These are phyloP conservation scores for Dorcus parallelipipedus DNA, from an alignment of 2,888 invertebrate genomes.

Conservation along the genomic window DNA sequence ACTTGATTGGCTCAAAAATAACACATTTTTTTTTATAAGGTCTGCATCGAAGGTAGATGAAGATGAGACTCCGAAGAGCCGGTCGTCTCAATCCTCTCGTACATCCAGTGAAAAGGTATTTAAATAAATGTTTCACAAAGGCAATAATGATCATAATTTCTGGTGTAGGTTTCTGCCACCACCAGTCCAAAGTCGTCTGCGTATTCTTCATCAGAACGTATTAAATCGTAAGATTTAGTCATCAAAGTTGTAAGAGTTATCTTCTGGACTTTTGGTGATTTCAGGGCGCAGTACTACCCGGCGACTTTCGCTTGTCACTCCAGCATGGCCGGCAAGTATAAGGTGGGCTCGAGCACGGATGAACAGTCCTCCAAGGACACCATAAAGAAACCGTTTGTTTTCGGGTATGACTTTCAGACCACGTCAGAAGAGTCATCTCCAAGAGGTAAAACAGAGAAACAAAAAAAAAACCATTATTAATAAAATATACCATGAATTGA, in stretches of 20 bases:
- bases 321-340: slow-evolving; percentile 35
- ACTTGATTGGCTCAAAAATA: no score
- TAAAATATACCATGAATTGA: no score
- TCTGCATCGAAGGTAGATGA: no score
- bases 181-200: slow-evolving; percentile 9
- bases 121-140: no score
- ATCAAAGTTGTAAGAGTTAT: neutral
- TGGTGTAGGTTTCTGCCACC: slow-evolving; percentile 9
- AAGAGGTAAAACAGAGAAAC: slow-evolving; percentile 14
- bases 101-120: no score
- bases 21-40: no score
- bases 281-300: slow-evolving; percentile 28
- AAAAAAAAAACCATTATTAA: neutral
- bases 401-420: slow-evolving; percentile 43
- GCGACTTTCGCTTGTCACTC: slow-evolving; percentile 37
- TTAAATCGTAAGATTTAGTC: slow-evolving; percentile 5
- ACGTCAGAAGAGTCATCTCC: slow-evolving; percentile 26
- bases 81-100: no score
- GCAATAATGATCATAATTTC: neutral
- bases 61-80: no score
- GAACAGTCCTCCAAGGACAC: slow-evolving; percentile 23
- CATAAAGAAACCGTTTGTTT: slow-evolving; percentile 34
- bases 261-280: neutral
- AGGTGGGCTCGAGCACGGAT: slow-evolving; percentile 24
- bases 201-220: slow-evolving; percentile 1